phyloP scores from a whole-genome alignment of 2,888 invertebrate genomes.

The Hemistola chrysoprasaria region DNA sequence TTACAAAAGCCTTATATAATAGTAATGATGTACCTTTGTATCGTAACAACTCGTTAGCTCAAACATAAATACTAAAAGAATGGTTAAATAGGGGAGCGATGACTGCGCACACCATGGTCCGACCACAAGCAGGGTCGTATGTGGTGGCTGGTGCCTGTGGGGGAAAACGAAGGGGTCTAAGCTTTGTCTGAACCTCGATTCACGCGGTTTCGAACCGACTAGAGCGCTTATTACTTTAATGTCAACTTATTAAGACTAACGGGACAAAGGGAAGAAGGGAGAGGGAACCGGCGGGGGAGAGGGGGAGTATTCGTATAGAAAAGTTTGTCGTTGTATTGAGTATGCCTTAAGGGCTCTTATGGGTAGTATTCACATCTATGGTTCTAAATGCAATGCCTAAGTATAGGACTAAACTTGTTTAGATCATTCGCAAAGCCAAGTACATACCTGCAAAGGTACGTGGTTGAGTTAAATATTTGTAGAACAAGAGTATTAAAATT shows the following conservation, averaged over 20 bases:
- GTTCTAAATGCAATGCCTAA: not conserved
- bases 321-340: conserved; percentile 1
- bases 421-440: too few relatives aligned
- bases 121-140: conserved; percentile 2
- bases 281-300: too few relatives aligned
- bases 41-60: conserved; percentile 6
- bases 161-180: conserved; percentile 9
- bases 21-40: not conserved
- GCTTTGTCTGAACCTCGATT: conserved; percentile 36
- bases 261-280: not conserved
- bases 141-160: not conserved
- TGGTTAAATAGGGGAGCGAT: conserved; percentile 14
- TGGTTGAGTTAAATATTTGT: too few relatives aligned
- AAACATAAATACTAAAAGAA: conserved; percentile 34
- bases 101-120: conserved; percentile 16
- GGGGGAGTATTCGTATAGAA: not conserved
- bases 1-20: too few relatives aligned
- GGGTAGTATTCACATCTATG: not conserved
- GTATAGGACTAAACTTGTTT: too few relatives aligned
- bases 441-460: too few relatives aligned
- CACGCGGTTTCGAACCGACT: conserved; percentile 39
- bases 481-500: too few relatives aligned
- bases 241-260: conserved; percentile 27
- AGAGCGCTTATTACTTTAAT: conserved; percentile 47
- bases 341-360: not conserved